Conservation (phyloP, 2,888 invertebrate genomes). For the Cryptocheilus praepositus region DNA sequence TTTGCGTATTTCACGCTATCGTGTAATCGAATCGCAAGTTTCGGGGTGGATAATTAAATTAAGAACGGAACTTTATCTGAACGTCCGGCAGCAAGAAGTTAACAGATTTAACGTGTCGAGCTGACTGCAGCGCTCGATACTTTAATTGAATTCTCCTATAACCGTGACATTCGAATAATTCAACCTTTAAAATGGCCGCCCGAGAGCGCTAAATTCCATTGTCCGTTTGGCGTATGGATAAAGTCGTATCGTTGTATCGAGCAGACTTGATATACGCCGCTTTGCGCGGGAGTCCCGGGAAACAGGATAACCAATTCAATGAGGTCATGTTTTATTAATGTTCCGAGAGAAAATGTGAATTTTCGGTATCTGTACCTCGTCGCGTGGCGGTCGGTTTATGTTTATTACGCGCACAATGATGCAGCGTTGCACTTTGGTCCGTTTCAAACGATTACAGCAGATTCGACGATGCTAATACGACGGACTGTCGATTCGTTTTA, state of each 20-base stretch:
- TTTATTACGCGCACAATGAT: conserved; percentile 6
- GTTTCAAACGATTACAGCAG: conserved; percentile 39
- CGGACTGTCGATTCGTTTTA: conserved; percentile 35
- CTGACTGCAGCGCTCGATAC: no score
- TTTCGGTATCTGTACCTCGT: conserved; percentile 7
- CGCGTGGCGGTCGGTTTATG: not conserved
- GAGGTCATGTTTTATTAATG: conserved; percentile 53
- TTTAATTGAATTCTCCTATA: conserved; percentile 10
- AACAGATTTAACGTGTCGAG: no score
- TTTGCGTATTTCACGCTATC: no score
- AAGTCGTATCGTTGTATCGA: conserved; percentile 30
- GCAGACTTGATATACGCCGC: conserved; percentile 32
- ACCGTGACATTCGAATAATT: conserved; percentile 7
- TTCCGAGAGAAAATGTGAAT: conserved; percentile 40
- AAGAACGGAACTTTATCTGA: no score
- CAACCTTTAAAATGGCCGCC: conserved; percentile 29
- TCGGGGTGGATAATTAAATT: no score
- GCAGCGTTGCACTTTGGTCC: not conserved
- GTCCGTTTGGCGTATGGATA: conserved; percentile 26
- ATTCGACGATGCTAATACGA: conserved; percentile 47
- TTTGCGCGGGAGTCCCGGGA: conserved; percentile 18
- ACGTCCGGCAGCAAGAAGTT: no score
- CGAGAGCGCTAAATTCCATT: conserved; percentile 26
- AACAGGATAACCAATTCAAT: conserved; percentile 41
- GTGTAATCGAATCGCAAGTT: no score